Percentiles rank a stretch among this genome's conserved stretches.
Evolutionary conservation across 2,113 vertebrate species (phyloP).

Genomic region (Herpailurus yagouaroundi): DNA sequence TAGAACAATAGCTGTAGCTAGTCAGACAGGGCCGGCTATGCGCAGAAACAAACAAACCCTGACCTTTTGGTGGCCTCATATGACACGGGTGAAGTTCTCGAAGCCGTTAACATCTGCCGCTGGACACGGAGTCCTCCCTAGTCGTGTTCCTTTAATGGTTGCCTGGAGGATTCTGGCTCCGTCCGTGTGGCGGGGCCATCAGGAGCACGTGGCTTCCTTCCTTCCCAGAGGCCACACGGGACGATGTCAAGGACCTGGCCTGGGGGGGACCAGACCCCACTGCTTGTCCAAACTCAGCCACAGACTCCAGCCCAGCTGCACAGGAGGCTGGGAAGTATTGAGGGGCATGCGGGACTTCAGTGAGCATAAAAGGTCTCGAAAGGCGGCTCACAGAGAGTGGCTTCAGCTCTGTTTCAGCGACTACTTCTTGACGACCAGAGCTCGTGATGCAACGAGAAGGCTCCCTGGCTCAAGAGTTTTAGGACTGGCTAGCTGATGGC

Average conservation of each 20-base stretch:
- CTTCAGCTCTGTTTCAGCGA: not conserved
- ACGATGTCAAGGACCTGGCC: not conserved
- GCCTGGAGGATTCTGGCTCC: not conserved
- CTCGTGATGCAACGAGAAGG: not conserved
- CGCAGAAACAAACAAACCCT: not conserved
- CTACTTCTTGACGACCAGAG: too few species aligned
- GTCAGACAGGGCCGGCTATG: not conserved
- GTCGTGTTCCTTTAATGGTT: too few species aligned
- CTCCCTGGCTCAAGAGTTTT: not conserved
- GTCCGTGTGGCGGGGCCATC: rapidly evolving
- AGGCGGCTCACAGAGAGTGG: not conserved
- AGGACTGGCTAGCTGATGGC: not conserved
- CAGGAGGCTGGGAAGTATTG: not conserved
- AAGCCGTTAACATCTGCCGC: rapidly evolving
- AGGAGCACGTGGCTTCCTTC: not conserved
- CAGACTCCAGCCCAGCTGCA: not conserved
- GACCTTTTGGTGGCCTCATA: not conserved
- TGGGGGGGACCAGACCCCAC: not conserved
- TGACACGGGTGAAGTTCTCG: rapidly evolving
- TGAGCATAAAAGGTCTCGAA: not conserved
- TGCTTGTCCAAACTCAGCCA: not conserved
- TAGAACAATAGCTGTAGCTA: not conserved
- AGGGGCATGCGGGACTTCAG: not conserved
- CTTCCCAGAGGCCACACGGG: rapidly evolving
- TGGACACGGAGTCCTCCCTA: rapidly evolving